phyloP scores from a whole-genome alignment of 2,797 vertebrate genomes.

The Notamacropus eugenii region DNA sequence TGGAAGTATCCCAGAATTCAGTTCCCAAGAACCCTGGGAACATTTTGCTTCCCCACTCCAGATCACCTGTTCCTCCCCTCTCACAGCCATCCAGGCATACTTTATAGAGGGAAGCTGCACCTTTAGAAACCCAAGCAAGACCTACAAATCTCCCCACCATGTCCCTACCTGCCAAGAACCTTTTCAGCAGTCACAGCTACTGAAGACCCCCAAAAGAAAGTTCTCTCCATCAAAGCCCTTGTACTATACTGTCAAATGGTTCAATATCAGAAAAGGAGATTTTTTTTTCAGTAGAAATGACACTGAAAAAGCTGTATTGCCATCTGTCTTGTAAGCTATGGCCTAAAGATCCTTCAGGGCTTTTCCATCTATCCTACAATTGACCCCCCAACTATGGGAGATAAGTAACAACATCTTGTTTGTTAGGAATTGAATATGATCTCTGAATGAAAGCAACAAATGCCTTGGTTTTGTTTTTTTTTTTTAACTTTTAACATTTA shows the following conservation, averaged over 20 bases:
- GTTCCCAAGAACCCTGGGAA: background rate
- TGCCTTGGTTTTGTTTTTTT: background rate
- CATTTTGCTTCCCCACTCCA: background rate
- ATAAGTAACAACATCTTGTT: background rate
- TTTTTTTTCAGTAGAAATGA: background rate
- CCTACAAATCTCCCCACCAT: background rate
- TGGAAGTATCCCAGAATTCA: background rate
- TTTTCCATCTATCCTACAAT: background rate
- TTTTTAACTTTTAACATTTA: too few relatives aligned
- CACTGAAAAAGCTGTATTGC: background rate
- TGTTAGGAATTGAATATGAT: background rate
- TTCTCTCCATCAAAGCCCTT: background rate
- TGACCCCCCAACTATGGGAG: background rate
- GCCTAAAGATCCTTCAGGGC: background rate
- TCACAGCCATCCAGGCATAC: background rate
- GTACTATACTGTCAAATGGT: background rate
- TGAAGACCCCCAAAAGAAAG: background rate
- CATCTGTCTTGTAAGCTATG: background rate
- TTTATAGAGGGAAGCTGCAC: background rate
- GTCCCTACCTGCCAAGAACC: background rate
- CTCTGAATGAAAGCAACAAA: background rate
- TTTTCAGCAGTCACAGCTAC: background rate
- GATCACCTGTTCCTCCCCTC: background rate
- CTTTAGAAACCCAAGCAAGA: background rate
- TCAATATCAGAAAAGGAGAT: background rate